These are phyloP conservation scores for Hippopotamyrus pictus DNA, from an alignment of 2,797 vertebrate species.

Conservation along the genomic window DNA sequence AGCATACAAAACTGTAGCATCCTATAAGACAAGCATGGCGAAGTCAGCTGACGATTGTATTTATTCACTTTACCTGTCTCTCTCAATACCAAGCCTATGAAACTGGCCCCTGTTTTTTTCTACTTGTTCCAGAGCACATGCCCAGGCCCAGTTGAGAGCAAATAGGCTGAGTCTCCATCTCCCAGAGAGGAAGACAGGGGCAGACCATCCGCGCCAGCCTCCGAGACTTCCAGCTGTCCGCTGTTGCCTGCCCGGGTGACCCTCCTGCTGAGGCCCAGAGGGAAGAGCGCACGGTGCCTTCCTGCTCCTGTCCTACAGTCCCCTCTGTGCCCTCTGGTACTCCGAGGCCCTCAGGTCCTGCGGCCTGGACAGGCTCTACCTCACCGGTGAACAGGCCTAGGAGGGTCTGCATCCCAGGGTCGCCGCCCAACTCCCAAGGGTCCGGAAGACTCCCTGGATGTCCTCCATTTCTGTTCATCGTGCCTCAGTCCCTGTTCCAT, in stretches of 20 bases:
- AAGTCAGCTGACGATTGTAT: neutral
- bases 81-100: neutral
- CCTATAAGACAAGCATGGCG: neutral
- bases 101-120: neutral
- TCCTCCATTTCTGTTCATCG: neutral
- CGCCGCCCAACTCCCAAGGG: neutral
- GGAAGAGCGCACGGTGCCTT: neutral
- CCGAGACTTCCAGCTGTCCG: neutral
- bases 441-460: neutral
- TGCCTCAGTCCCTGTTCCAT: neutral
- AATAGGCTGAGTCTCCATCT: neutral
- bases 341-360: neutral
- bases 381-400: neutral
- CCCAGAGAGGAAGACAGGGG: neutral
- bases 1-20: neutral
- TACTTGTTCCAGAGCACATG: neutral
- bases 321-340: neutral
- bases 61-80: neutral
- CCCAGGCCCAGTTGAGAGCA: neutral
- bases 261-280: neutral
- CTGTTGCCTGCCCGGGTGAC: neutral
- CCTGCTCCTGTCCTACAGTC: neutral
- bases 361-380: neutral
- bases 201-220: neutral
- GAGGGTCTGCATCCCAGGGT: neutral